Base-by-base conservation (phyloP, 2,797 vertebrate species). In the Schizopygopsis malacanthus region DNA sequence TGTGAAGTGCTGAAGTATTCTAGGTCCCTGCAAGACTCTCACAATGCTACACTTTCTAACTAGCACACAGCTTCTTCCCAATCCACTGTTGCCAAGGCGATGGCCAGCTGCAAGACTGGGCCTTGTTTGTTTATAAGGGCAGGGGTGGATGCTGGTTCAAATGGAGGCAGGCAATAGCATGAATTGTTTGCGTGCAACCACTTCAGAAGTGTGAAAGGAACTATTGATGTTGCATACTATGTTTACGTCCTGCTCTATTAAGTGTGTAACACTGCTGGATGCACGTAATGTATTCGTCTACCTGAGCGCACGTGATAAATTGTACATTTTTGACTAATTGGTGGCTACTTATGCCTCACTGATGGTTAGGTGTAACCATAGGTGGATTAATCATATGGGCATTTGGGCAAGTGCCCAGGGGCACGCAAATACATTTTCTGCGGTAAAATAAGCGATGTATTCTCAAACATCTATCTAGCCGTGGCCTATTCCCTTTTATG, bases 101-200 rank as follows among this genome's bases (percentile, higher is more conserved):
- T 95, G 93, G 93, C 94, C 95, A 95, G 94, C 95, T 95, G 94
- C 93, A 89, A 94, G 92, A 90, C 93, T 91, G 90, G 79, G 91
- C 91, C 94, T 93, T 95, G 94, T 95, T 91, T 93, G 93, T 95
- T 95, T 95, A 94, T 94, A 91, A 93, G 92, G 93, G 93, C 92
- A 92, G 90, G 89, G 85, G 93, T 94, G 94, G 91, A 93, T 93
- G 93, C 92, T 89, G 90, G 93, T 93, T 95, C 92, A 94, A 91
- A 91, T 93, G 92, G 92, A 94, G 91, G 88, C 90, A 91, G 91
- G 92, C 91, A 93, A 92, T 89, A 90, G 93, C 87, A 92, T 91
- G 92, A 92, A 90, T 89, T 92, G 93, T 93, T 92, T 90, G 90
- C 87, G 89, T 88, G 88, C 85, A 87, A 86, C 75, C 89, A 90